Conservation (phyloP, 2,797 vertebrate genomes). For the Rousettus madagascariensis region DNA sequence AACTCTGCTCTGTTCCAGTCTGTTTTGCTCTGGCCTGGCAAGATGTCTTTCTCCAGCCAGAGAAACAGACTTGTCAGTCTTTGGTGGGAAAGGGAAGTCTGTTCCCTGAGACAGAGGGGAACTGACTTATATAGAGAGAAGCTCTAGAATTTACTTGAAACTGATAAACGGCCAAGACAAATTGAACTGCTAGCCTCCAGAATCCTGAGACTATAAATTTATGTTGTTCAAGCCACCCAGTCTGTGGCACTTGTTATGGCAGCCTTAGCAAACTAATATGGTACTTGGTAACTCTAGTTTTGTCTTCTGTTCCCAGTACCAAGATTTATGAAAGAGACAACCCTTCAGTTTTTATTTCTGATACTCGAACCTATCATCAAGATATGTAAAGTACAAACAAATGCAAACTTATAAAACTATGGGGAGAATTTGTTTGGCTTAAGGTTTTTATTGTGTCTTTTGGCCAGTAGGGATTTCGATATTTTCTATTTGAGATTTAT, state of each 20-base stretch:
- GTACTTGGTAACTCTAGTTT: neutral
- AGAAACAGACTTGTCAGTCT: neutral
- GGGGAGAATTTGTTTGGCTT: neutral
- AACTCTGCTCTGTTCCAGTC: neutral
- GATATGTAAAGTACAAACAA: neutral
- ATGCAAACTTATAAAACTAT: neutral
- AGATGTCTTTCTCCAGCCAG: neutral
- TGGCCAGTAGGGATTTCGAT: neutral
- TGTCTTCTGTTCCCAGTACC: neutral
- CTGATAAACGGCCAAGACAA: neutral
- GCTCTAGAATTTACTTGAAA: neutral
- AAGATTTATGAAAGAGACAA: neutral
- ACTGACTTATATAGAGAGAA: neutral
- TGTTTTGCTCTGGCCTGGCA: neutral
- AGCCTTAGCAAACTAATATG: neutral
- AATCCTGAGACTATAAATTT: neutral
- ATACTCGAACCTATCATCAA: neutral
- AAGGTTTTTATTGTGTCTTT: neutral
- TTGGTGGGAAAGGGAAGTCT: neutral
- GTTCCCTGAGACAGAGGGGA: neutral
- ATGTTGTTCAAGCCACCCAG: neutral
- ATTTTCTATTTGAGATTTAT: neutral
- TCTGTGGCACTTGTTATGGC: neutral
- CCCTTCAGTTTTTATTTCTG: neutral
- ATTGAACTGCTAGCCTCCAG: neutral